A percentile compares a stretch with the other conserved stretches of the same genome.
Evolutionary conservation across 2,113 vertebrate genomes (phyloP).

Genomic region (Sitta europaea): DNA sequence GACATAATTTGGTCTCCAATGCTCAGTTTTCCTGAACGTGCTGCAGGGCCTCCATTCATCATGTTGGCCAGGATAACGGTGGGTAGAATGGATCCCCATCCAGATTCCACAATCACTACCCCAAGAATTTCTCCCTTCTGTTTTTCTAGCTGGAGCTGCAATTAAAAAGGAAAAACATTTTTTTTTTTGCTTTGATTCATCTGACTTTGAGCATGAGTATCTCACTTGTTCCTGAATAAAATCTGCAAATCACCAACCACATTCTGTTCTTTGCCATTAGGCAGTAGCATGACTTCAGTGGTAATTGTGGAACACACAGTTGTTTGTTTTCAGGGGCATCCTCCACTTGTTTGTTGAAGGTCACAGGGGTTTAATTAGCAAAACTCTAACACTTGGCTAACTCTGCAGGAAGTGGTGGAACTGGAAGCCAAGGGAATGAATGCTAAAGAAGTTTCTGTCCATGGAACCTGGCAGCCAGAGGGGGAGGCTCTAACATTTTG

Average conservation of each 20-base stretch:
- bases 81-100: conserved; percentile 98
- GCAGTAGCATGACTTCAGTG: background rate
- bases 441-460: background rate
- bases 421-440: background rate
- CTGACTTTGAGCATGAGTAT: background rate
- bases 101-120: conserved; percentile 96
- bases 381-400: background rate
- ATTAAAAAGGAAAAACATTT: background rate
- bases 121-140: conserved; percentile 97
- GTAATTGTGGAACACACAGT: background rate
- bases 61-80: conserved; percentile 98
- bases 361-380: background rate
- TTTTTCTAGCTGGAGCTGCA: conserved; percentile 94
- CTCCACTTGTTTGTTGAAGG: background rate
- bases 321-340: background rate
- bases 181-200: background rate
- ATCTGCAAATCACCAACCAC: background rate
- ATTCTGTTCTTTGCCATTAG: background rate
- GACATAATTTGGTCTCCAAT: conserved; percentile 99
- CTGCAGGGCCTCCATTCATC: conserved; percentile 95
- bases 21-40: conserved; percentile 96
- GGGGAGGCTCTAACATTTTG: background rate
- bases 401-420: background rate
- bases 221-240: background rate
- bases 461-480: background rate